These are phyloP conservation scores for Phoebastria nigripes DNA, from an alignment of 2,797 vertebrate species.

Conservation along the genomic window DNA sequence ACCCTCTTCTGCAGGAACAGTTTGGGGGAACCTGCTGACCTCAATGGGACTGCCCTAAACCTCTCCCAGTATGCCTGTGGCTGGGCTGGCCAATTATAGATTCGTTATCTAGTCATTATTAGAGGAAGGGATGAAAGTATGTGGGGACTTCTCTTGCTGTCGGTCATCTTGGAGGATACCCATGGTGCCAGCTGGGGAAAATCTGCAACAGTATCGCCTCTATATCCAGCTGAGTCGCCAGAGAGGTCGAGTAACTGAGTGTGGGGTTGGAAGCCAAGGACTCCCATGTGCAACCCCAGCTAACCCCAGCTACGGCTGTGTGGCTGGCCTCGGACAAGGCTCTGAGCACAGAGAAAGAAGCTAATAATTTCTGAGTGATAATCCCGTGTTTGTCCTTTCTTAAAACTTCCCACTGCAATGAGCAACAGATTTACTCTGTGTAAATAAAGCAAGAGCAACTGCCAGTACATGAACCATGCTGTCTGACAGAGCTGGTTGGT, in stretches of 20 bases:
- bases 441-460: not conserved
- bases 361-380: not conserved
- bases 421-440: not conserved
- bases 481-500: not conserved
- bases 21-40: not conserved
- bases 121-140: not conserved
- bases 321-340: not conserved
- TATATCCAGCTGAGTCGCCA: not conserved
- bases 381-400: not conserved
- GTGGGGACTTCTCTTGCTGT: not conserved
- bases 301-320: not conserved
- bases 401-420: not conserved
- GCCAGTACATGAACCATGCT: not conserved
- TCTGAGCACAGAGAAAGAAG: not conserved
- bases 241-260: fast-evolving
- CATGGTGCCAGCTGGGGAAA: not conserved
- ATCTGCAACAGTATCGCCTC: not conserved
- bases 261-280: not conserved
- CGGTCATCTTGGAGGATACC: not conserved
- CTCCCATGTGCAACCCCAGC: not conserved
- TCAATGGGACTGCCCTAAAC: not conserved
- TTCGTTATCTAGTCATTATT: not conserved
- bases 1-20: not conserved
- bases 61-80: not conserved
- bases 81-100: fast-evolving